Evolutionary conservation across 1,140 invertebrate genomes (phyloP).

Genomic region (Lasaia peninsularis): DNA sequence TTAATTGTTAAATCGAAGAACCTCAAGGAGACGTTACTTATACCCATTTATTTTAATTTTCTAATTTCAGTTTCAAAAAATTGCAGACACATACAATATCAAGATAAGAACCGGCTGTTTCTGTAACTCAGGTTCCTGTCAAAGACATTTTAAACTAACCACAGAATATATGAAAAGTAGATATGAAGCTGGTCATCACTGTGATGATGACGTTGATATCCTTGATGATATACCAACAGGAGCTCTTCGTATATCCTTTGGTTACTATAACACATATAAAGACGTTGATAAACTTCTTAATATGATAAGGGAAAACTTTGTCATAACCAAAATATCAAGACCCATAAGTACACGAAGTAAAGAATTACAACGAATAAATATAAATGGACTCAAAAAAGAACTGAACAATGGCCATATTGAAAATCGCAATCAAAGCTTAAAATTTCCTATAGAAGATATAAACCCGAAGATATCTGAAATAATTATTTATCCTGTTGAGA

Average conservation of each 20-base stretch:
- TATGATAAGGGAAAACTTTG: constrained; percentile 5
- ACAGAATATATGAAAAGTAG: constrained; percentile 10
- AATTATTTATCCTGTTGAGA: constrained; percentile 8
- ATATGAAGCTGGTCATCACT: constrained; percentile 13
- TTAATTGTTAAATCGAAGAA: too few relatives aligned
- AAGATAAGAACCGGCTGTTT: constrained; percentile 8
- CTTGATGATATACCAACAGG: constrained; percentile 13
- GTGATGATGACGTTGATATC: constrained; percentile 6
- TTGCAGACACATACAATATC: background rate
- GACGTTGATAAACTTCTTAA: background rate
- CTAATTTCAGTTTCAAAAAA: constrained; percentile 8
- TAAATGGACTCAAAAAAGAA: background rate
- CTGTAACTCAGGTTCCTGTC: constrained; percentile 14
- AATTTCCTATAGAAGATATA: background rate
- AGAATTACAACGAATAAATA: background rate
- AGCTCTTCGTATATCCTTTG: constrained; percentile 12
- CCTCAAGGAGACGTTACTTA: background rate
- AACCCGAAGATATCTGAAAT: constrained; percentile 11
- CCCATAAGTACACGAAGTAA: background rate
- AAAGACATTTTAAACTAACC: constrained; percentile 14
- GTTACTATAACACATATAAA: constrained; percentile 7
- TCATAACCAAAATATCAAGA: background rate
- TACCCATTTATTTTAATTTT: background rate
- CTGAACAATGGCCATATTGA: background rate
- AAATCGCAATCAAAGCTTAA: background rate